A percentile compares a stretch with the other conserved stretches of the same genome.
Evolutionary conservation across 2,113 vertebrate species (phyloP).

Genomic region (Xiphophorus couchianus): DNA sequence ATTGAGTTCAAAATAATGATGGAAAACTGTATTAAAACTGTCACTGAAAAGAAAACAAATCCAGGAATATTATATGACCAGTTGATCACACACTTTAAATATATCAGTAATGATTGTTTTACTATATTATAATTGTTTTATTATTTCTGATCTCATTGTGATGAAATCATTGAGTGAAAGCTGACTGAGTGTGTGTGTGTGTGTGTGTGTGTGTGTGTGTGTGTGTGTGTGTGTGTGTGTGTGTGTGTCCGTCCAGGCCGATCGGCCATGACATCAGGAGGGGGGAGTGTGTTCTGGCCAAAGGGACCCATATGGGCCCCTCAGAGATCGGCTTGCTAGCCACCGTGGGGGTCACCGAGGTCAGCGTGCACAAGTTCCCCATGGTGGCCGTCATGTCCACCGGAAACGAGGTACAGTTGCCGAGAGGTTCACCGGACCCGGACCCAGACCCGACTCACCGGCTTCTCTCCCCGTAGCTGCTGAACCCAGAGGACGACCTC

Average conservation of each 20-base stretch:
- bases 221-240: background rate
- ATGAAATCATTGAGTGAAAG: no score
- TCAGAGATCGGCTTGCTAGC: conserved; percentile 97
- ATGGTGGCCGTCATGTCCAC: conserved; percentile 99
- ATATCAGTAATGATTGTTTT: no score
- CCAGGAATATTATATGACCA: no score
- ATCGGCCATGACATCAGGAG: conserved; percentile 99
- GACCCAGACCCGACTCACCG: background rate
- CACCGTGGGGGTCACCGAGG: conserved; percentile 97
- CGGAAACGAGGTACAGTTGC: conserved; percentile 89
- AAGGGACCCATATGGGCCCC: conserved; percentile 98
- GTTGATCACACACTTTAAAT: no score
- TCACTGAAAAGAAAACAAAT: no score
- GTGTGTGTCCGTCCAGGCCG: conserved; percentile 80
- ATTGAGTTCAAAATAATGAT: no score
- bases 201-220: conserved; percentile 6
- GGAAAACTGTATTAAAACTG: no score
- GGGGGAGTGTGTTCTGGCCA: conserved; percentile 96
- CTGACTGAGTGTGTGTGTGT: background rate
- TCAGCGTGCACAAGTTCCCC: conserved; percentile 99
- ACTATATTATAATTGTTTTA: no score
- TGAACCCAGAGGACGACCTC: conserved; percentile 98
- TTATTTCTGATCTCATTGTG: no score
- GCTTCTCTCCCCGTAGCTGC: conserved; percentile 78
- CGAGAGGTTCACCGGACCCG: no score